These are phyloP conservation scores for Hozukius guyotensis DNA, from an alignment of 2,797 vertebrate species.

Conservation along the genomic window DNA sequence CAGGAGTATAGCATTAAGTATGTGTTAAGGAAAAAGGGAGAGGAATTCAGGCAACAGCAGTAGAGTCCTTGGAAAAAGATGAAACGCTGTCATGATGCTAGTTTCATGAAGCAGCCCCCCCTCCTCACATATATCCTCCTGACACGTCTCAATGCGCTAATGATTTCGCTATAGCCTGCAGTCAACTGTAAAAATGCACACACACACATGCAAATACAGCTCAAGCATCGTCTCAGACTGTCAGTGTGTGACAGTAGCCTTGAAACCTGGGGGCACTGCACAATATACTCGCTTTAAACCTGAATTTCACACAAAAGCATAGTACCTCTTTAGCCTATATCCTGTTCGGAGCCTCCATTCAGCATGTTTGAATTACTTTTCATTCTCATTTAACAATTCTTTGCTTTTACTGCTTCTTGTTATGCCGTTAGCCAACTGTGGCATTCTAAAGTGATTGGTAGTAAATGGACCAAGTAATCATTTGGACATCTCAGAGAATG, in stretches of 20 bases:
- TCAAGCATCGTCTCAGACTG: background rate
- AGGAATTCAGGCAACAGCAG: background rate
- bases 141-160: background rate
- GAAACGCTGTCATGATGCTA: background rate
- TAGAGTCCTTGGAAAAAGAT: conserved; percentile 4
- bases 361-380: background rate
- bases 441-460: background rate
- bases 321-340: background rate
- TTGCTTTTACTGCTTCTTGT: background rate
- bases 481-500: background rate
- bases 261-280: background rate
- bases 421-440: background rate
- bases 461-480: background rate
- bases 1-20: background rate
- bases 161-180: background rate
- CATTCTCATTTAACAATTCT: background rate
- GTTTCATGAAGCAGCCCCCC: conserved; percentile 1
- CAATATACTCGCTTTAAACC: background rate
- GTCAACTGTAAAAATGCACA: background rate
- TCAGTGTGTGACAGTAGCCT: conserved; percentile 6
- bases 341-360: background rate
- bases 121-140: background rate
- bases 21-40: background rate
- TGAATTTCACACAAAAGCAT: conserved; percentile 11
- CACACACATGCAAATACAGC: background rate